Percentiles rank a stretch among this genome's conserved stretches.
phyloP scores from a whole-genome alignment of 2,888 invertebrate genomes.

The Cremastinae sp. region DNA sequence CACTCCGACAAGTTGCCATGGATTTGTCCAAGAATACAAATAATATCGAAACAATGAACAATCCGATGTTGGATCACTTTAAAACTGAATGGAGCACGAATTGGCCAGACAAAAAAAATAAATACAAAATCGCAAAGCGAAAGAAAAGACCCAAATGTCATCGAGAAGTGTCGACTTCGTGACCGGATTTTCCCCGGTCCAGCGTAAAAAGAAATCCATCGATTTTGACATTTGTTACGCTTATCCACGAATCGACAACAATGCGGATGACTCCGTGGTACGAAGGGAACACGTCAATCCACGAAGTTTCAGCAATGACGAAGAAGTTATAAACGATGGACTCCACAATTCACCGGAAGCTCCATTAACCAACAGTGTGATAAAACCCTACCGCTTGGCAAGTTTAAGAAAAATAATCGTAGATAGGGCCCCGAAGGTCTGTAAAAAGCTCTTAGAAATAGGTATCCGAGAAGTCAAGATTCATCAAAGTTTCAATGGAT shows the following conservation, averaged over 20 bases:
- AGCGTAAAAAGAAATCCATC: slow-evolving; percentile 52
- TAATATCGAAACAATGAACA: background rate
- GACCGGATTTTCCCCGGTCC: slow-evolving; percentile 51
- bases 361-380: slow-evolving; percentile 69
- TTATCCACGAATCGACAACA: slow-evolving; percentile 62
- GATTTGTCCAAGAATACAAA: slow-evolving; percentile 21
- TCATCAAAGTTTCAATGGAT: slow-evolving; percentile 54
- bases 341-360: slow-evolving; percentile 68
- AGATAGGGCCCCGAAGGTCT: slow-evolving; percentile 56
- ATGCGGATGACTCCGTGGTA: slow-evolving; percentile 59
- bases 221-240: slow-evolving; percentile 65
- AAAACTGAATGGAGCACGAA: background rate
- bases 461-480: slow-evolving; percentile 74
- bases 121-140: background rate
- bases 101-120: background rate
- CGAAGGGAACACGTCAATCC: slow-evolving; percentile 47
- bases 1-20: slow-evolving; percentile 36
- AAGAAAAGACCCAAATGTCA: slow-evolving; percentile 28
- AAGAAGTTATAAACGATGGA: slow-evolving; percentile 65
- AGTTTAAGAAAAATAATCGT: slow-evolving; percentile 63
- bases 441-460: slow-evolving; percentile 74
- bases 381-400: slow-evolving; percentile 70
- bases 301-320: slow-evolving; percentile 51
- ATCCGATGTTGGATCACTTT: background rate
- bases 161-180: slow-evolving; percentile 65